phyloP scores from a whole-genome alignment of 23 tunicate genomes.

The Ascidia mentula region DNA sequence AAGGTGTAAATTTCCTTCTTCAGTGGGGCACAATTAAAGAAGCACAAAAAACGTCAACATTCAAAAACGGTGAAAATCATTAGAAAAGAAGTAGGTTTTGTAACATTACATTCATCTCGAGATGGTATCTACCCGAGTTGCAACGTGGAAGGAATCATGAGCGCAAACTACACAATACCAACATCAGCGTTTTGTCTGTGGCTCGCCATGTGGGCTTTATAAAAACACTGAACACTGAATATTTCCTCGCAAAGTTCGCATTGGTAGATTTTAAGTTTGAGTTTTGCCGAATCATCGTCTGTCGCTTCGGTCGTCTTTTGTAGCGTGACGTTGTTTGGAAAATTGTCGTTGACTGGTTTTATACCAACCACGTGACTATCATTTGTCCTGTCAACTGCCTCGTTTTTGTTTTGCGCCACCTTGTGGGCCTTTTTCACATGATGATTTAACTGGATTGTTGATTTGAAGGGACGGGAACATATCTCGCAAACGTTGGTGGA shows the following conservation, averaged over 20 bases:
- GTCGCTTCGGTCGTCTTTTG: neutral
- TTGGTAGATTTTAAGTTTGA: slow-evolving; percentile 58
- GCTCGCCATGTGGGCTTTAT: slow-evolving; percentile 85
- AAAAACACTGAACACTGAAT: slow-evolving; percentile 83
- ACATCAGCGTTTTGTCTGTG: slow-evolving; percentile 42
- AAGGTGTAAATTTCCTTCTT: no score
- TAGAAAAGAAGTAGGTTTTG: no score
- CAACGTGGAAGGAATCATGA: no score
- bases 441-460: neutral
- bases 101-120: no score
- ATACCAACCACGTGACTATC: neutral
- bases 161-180: neutral
- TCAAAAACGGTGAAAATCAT: no score
- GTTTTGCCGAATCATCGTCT: slow-evolving; percentile 25
- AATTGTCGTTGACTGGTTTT: neutral
- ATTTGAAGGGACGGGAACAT: neutral
- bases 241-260: slow-evolving; percentile 86
- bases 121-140: no score
- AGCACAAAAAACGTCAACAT: no score
- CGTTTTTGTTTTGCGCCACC: no score
- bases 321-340: neutral
- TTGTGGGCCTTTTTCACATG: neutral
- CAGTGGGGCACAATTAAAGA: no score
- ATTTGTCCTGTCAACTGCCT: neutral
- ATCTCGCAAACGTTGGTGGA: neutral